Evolutionary conservation across 2,113 vertebrate genomes (phyloP).

Genomic region (Arizona elegans): DNA sequence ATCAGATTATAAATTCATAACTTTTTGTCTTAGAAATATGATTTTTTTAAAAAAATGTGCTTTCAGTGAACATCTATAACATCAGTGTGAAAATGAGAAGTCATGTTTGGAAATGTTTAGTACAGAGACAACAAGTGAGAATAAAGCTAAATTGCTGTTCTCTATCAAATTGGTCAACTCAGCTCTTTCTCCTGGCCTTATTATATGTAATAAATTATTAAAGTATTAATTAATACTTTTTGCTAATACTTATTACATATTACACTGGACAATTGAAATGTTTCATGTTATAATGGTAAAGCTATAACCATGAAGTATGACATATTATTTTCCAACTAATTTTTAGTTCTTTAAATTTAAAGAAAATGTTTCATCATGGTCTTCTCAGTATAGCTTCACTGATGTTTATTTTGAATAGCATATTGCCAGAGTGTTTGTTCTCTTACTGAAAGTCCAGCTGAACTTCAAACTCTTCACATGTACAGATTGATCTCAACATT

Average conservation of each 20-base stretch:
- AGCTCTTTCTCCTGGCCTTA: neutral
- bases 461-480: neutral
- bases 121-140: neutral
- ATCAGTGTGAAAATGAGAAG: neutral
- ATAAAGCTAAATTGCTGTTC: neutral
- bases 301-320: neutral
- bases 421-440: neutral
- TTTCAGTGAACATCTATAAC: neutral
- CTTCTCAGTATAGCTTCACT: neutral
- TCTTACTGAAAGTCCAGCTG: neutral
- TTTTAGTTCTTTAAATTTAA: conserved; percentile 19
- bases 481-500: neutral
- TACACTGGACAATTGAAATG: neutral
- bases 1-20: neutral
- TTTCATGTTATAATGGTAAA: neutral
- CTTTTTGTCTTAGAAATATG: neutral
- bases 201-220: neutral
- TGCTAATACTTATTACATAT: neutral
- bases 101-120: neutral
- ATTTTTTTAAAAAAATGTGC: neutral
- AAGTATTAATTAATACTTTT: neutral
- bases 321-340: conserved; percentile 2
- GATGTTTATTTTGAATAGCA: neutral
- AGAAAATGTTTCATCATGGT: conserved; percentile 37
- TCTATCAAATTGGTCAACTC: neutral